phyloP scores from a whole-genome alignment of 2,888 invertebrate species.

The Drosophila mulleri region DNA sequence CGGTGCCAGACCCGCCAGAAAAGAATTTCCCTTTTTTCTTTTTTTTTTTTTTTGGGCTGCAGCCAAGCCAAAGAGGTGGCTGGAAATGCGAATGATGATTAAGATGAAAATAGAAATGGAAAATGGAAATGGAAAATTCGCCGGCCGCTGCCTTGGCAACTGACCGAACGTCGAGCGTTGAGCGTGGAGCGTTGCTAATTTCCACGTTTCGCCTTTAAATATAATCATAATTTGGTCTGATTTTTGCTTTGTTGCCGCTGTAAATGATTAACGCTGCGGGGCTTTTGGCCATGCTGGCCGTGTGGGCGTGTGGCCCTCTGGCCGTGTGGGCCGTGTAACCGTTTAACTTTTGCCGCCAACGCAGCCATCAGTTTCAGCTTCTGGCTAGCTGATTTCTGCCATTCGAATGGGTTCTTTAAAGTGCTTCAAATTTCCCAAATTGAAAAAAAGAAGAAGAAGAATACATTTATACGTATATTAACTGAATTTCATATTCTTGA shows the following conservation, averaged over 20 bases:
- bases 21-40: slow-evolving; percentile 28
- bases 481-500: slow-evolving; percentile 57
- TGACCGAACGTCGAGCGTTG: slow-evolving; percentile 43
- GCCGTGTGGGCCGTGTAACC: slow-evolving; percentile 16
- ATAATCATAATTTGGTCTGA: slow-evolving; percentile 70
- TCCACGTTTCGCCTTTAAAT: slow-evolving; percentile 53
- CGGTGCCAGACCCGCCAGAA: slow-evolving; percentile 38
- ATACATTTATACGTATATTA: background rate
- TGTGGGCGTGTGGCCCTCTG: background rate
- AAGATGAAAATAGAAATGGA: slow-evolving; percentile 36
- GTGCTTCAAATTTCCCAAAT: slow-evolving; percentile 15
- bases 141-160: slow-evolving; percentile 67
- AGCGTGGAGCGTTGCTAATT: slow-evolving; percentile 53
- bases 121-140: slow-evolving; percentile 24
- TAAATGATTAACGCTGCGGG: slow-evolving; percentile 70
- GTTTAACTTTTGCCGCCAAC: slow-evolving; percentile 35
- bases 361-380: slow-evolving; percentile 26
- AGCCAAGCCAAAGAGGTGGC: slow-evolving; percentile 55
- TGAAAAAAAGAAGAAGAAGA: background rate
- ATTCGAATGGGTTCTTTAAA: slow-evolving; percentile 41
- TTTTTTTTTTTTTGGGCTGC: slow-evolving; percentile 35
- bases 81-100: slow-evolving; percentile 23
- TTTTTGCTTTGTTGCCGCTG: slow-evolving; percentile 62
- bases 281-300: slow-evolving; percentile 1
- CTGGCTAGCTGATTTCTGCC: slow-evolving; percentile 17